Base-by-base conservation (phyloP, 2,888 invertebrate species). In the Brachynemurus nebulosus region DNA sequence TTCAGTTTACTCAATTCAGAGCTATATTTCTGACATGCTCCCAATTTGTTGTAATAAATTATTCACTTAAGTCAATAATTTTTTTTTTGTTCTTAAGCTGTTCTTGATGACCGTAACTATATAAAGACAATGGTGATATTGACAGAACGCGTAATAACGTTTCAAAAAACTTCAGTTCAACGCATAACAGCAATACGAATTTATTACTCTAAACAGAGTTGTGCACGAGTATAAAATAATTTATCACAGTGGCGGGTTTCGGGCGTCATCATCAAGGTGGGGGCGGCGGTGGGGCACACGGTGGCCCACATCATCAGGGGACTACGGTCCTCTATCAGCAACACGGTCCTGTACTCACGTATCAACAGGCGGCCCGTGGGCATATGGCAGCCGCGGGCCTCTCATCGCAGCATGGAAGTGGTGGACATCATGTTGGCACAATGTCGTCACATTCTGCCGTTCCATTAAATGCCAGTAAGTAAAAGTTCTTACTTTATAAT, bases 401-500 rank as follows among this genome's bases (percentile, higher is more conserved):
- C 30, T 54, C 59, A 48, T 16, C 34, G 27, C 46, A 40, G 21
- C 46, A 44, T 21, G 42, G 21, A 21, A 36, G 35, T 21, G 36
- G 44, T 23, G 41, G 41, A 19, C 41, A 41, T 33, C 43, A 44
- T 37, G 17, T 44, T 16, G 37, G 37, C n/a, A 44, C 43, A 4
- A 20, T 44, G 25, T 27, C 25, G 16, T 37, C 52, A 27, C 46
- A 61, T 51, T 55, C 60, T 40, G 37, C 37, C 20, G 18, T 37
- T 12, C 65, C 65, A 2, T 54, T 65, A 44, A 65, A 65, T 54
- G 64, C 64, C 52, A 64, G 65, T 65, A 57, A 64, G n/a, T n/a
- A n/a, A n/a, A n/a, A n/a, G 64, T 64, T 30, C 7, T 30, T n/a
- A 11, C 14, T 2, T 30, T 30, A 23, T 7, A 23, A 23, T 23